Percentiles rank a stretch among this genome's conserved stretches.
Evolutionary conservation across 2,888 invertebrate genomes (phyloP).

Genomic region (Drosophila quinaria): DNA sequence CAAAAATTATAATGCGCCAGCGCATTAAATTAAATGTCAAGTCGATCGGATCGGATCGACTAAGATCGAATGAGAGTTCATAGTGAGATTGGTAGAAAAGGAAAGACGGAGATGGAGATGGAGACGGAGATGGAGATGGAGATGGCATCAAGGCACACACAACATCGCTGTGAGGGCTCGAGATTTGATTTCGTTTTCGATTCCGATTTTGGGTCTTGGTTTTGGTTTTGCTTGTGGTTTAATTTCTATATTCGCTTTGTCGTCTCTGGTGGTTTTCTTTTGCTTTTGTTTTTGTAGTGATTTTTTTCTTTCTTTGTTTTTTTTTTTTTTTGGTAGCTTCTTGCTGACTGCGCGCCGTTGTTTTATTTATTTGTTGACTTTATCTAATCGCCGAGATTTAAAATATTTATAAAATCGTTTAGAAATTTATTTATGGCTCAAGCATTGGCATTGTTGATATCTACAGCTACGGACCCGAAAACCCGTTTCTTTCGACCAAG

Average conservation of each 20-base stretch:
- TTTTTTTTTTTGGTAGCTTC: constrained; percentile 21
- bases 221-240: constrained; percentile 33
- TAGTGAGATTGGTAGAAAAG: constrained; percentile 1
- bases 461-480: constrained; percentile 49
- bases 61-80: constrained; percentile 20
- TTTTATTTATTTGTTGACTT: constrained; percentile 82
- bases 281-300: constrained; percentile 19
- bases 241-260: constrained; percentile 27
- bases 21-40: constrained; percentile 76
- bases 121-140: constrained; percentile 2
- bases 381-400: constrained; percentile 82
- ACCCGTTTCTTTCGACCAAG: constrained; percentile 54
- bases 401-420: constrained; percentile 82
- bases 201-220: constrained; percentile 33
- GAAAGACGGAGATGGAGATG: background rate
- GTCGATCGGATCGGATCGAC: constrained; percentile 23
- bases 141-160: constrained; percentile 26
- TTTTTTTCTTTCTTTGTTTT: constrained; percentile 13
- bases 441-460: constrained; percentile 79
- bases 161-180: constrained; percentile 41
- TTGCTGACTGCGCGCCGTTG: constrained; percentile 61
- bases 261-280: constrained; percentile 29
- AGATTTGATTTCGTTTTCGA: constrained; percentile 45
- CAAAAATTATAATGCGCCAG: constrained; percentile 63
- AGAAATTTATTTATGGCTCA: constrained; percentile 80